Percentiles rank a stretch among this genome's conserved stretches.
Evolutionary conservation across 1,140 invertebrate genomes (phyloP).

Genomic region (Cheumatopsyche charites): DNA sequence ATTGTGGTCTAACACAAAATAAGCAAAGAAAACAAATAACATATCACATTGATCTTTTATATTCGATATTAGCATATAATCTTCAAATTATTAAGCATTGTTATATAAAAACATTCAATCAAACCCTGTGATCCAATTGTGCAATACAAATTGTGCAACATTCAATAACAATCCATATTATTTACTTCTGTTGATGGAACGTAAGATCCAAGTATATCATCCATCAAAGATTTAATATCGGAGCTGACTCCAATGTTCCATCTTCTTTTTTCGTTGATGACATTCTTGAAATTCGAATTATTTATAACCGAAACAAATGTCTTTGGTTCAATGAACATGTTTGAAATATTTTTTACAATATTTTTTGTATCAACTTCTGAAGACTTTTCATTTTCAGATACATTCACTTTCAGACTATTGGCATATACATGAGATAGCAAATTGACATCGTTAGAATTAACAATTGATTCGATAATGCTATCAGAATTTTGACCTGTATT

Average conservation of each 20-base stretch:
- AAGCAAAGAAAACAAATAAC: no score
- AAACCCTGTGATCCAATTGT: no score
- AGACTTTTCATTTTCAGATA: constrained; percentile 47
- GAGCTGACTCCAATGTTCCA: constrained; percentile 66
- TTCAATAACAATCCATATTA: constrained; percentile 69
- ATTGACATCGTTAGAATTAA: constrained; percentile 64
- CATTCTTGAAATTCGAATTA: constrained; percentile 61
- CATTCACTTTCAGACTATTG: constrained; percentile 54
- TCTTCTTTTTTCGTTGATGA: constrained; percentile 62
- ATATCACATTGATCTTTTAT: no score
- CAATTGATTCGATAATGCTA: constrained; percentile 61
- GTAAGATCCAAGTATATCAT: constrained; percentile 69
- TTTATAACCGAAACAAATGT: constrained; percentile 64
- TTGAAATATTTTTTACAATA: constrained; percentile 55
- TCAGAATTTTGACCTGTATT: constrained; percentile 30
- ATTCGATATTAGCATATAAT: no score
- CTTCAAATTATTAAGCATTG: no score
- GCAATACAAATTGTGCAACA: neutral
- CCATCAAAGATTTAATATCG: constrained; percentile 65
- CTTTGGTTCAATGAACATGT: constrained; percentile 58
- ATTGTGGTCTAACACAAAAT: no score
- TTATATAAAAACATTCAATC: no score
- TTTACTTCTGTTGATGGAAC: constrained; percentile 59
- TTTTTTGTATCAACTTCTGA: constrained; percentile 50
- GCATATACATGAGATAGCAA: constrained; percentile 65